Evolutionary conservation across 2,888 invertebrate genomes (phyloP).

Genomic region (Leptinotarsa peninsularis): DNA sequence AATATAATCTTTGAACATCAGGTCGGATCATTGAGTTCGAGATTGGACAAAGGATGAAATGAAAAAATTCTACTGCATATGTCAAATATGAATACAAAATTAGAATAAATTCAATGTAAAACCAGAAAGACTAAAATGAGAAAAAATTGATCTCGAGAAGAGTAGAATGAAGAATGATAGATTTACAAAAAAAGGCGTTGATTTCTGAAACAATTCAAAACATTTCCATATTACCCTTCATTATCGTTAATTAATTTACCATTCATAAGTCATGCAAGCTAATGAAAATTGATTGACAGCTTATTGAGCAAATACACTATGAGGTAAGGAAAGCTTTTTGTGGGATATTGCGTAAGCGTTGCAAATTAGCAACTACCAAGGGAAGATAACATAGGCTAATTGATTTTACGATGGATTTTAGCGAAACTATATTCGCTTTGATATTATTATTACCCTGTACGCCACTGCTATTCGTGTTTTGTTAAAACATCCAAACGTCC

Average conservation of each 20-base stretch:
- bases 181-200: not conserved
- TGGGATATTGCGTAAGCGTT: not conserved
- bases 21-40: too few relatives aligned
- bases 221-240: not conserved
- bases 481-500: not conserved
- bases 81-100: too few relatives aligned
- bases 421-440: not conserved
- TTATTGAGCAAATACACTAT: not conserved
- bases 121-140: too few relatives aligned
- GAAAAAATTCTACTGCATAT: too few relatives aligned
- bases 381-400: not conserved
- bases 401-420: conserved; percentile 7
- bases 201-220: not conserved
- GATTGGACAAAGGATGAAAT: too few relatives aligned
- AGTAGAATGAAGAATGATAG: not conserved
- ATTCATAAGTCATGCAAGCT: not conserved
- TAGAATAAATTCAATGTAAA: too few relatives aligned
- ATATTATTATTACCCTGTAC: not conserved
- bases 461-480: not conserved
- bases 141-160: too few relatives aligned
- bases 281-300: conserved; percentile 1
- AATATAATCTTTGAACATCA: too few relatives aligned
- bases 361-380: not conserved
- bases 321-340: not conserved
- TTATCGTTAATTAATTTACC: not conserved